Base-by-base conservation (phyloP, 2,888 invertebrate species). In the Branchinecta sandiegonensis region DNA sequence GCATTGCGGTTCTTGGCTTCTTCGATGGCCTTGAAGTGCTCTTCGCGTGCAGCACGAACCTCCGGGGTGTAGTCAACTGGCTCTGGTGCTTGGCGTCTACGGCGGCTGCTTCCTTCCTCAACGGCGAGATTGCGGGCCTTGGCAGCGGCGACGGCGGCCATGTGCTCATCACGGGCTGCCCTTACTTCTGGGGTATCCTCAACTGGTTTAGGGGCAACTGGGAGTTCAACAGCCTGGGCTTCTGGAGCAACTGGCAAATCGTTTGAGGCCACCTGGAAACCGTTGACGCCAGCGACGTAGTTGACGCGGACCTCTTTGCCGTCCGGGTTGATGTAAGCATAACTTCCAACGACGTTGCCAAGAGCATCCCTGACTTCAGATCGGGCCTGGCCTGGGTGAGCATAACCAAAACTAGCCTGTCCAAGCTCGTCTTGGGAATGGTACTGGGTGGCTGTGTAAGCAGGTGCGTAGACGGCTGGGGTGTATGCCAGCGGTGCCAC, bases 251-350 rank as follows among this genome's bases (percentile, higher is more conserved):
- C 69, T 23, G 78, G 78, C 23, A 79, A 75, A 70, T 77, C 79
- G 73, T 80, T 79, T 74, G 77, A 76, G 70, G 77, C 77, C 46
- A 78, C 80, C 67, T 78, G 76, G 77, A 78, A 80, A 46, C 75
- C 75, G 63, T 78, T 78, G 67, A 74, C 74, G 72, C 78, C 80
- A 71, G 80, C 81, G 70, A 78, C 75, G 75, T 80, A 80, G 74
- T 77, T 76, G 72, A 80, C 78, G 65, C 74, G 72, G 72, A 74
- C 71, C 71, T 74, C 73, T 71, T 77, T 76, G 56, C 80, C 81
- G 71, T 79, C 76, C 68, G 80, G 80, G 73, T 79, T 77, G 68
- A 80, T 75, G 76, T 79, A 80, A 73, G 79, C 77, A 76, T 77
- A 79, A 71, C 76, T 75, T 37, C 79, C 79, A 56, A 75, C 74